These are phyloP conservation scores for Melanophora roralis DNA, from an alignment of 2,888 invertebrate species.

Conservation along the genomic window DNA sequence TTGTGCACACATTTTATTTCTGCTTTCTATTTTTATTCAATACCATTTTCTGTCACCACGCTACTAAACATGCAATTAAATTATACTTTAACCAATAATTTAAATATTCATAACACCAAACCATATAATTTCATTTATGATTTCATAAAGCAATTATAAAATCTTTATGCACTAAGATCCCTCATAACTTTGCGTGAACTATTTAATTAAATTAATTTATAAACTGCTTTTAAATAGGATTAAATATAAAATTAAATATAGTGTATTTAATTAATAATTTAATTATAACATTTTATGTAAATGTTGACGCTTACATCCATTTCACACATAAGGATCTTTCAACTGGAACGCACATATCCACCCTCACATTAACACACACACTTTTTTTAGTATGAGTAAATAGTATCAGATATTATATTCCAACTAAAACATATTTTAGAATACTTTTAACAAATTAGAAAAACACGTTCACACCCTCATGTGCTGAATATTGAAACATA, in stretches of 20 bases:
- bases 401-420: slow-evolving; percentile 14
- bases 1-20: too few relatives aligned
- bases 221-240: neutral
- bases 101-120: neutral
- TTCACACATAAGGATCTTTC: too few relatives aligned
- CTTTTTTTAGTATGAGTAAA: too few relatives aligned
- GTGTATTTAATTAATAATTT: slow-evolving; percentile 2
- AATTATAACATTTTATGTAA: neutral
- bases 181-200: neutral
- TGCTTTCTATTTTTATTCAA: too few relatives aligned
- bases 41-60: too few relatives aligned
- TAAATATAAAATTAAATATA: neutral
- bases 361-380: too few relatives aligned
- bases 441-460: slow-evolving; percentile 5
- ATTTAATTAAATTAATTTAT: neutral
- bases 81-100: too few relatives aligned
- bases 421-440: neutral
- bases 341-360: too few relatives aligned
- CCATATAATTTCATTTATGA: neutral
- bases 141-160: too few relatives aligned
- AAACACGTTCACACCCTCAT: neutral
- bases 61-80: too few relatives aligned
- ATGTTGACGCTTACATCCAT: too few relatives aligned
- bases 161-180: neutral
- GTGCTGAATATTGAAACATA: neutral